Conservation (phyloP, 92 coral and sea anemone genomes). For the Porites rus region DNA sequence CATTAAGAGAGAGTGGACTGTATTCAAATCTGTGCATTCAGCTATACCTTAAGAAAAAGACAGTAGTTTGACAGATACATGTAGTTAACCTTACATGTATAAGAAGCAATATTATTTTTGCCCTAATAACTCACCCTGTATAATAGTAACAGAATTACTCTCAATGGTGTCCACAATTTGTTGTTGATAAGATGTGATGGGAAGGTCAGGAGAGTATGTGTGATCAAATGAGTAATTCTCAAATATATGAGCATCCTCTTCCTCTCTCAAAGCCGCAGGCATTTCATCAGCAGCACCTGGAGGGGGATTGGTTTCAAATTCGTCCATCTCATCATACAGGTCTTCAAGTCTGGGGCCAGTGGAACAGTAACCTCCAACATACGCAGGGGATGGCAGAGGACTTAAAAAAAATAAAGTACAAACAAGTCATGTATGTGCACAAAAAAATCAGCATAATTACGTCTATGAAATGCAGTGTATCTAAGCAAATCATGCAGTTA, state of each 20-base stretch:
- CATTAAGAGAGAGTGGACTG: too few species aligned
- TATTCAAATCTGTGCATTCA: too few species aligned
- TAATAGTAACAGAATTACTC: conserved; percentile 92
- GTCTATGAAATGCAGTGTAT: too few species aligned
- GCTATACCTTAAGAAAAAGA: too few species aligned
- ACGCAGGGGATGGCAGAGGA: conserved; percentile 20
- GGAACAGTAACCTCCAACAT: conserved; percentile 36
- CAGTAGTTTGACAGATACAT: too few species aligned
- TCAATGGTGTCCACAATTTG: conserved; percentile 92
- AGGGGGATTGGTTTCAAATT: conserved; percentile 62
- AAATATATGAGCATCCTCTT: conserved; percentile 90
- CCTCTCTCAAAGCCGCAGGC: conserved; percentile 84
- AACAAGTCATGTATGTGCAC: too few species aligned
- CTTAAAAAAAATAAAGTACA: neutral
- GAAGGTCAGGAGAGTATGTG: conserved; percentile 80
- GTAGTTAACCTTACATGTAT: too few species aligned
- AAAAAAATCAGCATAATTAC: neutral
- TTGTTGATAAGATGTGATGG: conserved; percentile 83
- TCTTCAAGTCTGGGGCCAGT: conserved; percentile 55
- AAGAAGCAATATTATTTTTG: too few species aligned
- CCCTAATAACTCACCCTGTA: conserved; percentile 76
- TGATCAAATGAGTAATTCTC: conserved; percentile 94
- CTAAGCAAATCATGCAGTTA: too few species aligned
- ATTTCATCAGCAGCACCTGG: conserved; percentile 56
- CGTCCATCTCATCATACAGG: conserved; percentile 71